phyloP scores from a whole-genome alignment of 2,888 invertebrate genomes.

The Mechanitis mazaeus region DNA sequence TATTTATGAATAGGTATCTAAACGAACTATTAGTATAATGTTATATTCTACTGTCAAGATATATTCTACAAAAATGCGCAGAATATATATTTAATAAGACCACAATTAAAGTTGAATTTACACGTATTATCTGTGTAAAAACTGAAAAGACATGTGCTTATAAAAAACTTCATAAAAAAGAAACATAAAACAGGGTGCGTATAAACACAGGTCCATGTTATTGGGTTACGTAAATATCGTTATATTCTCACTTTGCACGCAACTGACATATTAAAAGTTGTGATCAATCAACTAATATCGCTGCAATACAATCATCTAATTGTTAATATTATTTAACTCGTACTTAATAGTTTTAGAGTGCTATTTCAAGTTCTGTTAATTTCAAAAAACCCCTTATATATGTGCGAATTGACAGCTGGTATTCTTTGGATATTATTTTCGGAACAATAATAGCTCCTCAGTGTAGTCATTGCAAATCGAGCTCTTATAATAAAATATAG shows the following conservation, averaged over 20 bases:
- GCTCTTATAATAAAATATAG: neutral
- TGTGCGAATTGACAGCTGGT: constrained; percentile 62
- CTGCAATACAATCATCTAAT: constrained; percentile 29
- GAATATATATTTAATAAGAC: no score
- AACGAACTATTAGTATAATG: no score
- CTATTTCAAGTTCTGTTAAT: constrained; percentile 22
- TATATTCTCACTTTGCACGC: constrained; percentile 40
- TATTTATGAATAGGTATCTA: neutral
- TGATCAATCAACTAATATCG: constrained; percentile 53
- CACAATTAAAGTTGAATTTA: neutral
- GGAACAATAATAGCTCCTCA: constrained; percentile 31
- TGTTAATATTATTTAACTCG: constrained; percentile 24
- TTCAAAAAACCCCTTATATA: constrained; percentile 38
- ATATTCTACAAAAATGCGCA: no score
- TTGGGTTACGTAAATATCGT: constrained; percentile 28
- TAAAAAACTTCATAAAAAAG: no score
- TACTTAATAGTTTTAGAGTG: constrained; percentile 18
- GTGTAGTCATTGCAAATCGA: constrained; percentile 13
- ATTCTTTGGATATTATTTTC: constrained; percentile 64
- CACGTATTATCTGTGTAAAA: neutral
- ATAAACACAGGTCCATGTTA: constrained; percentile 8
- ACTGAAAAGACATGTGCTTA: neutral
- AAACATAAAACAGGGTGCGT: no score
- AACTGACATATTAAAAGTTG: constrained; percentile 53
- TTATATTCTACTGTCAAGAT: no score